Percentiles rank a stretch among this genome's conserved stretches.
These are phyloP conservation scores for Mantis religiosa DNA, from an alignment of 2,888 invertebrate genomes.

Conservation along the genomic window DNA sequence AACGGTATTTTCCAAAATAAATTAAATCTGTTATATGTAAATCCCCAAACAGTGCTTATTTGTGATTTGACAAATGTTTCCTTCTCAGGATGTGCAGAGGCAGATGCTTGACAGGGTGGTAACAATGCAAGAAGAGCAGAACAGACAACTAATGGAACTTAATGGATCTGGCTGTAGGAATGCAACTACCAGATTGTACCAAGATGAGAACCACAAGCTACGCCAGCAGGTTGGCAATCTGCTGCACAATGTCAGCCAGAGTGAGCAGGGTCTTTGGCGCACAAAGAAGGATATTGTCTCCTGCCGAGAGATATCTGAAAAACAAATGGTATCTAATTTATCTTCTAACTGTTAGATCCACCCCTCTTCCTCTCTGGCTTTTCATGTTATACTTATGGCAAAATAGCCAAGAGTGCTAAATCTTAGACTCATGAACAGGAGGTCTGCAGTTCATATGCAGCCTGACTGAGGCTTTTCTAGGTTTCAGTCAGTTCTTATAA, in stretches of 20 bases:
- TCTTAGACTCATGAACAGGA: too few species aligned
- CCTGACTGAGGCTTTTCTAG: too few species aligned
- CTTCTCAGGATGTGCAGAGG: background rate
- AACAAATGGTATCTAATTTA: background rate
- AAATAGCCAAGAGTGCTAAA: too few species aligned
- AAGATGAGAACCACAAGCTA: background rate
- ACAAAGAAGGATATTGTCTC: background rate
- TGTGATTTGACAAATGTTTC: too few species aligned
- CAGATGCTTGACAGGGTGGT: background rate
- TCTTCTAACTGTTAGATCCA: too few species aligned
- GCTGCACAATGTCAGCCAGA: background rate
- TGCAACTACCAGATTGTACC: background rate
- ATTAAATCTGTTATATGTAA: too few species aligned
- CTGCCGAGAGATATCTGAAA: background rate
- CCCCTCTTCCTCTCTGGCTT: too few species aligned
- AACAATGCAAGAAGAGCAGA: background rate
- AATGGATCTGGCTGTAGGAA: background rate
- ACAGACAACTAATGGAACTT: background rate
- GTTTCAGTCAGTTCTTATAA: too few species aligned
- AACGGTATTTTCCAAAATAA: too few species aligned
- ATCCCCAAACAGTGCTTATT: too few species aligned
- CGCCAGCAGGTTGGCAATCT: background rate
- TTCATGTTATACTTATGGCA: too few species aligned
- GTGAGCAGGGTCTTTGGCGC: background rate
- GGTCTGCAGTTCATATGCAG: too few species aligned